Evolutionary conservation across 2,113 vertebrate species (phyloP).

Genomic region (Chrysemys picta): DNA sequence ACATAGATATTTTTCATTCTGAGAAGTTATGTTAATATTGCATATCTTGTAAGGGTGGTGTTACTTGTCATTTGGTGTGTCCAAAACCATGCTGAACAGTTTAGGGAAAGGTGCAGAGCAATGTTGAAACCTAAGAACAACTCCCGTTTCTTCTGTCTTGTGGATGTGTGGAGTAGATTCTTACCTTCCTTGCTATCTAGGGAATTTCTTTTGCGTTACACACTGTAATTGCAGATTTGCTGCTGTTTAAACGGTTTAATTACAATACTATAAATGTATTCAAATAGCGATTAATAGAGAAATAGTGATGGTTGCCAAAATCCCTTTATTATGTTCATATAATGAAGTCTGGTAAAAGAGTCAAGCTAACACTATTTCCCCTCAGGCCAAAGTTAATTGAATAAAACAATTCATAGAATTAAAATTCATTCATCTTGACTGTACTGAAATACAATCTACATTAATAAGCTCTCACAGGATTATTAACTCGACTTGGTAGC

Average conservation of each 20-base stretch:
- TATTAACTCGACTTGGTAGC: not conserved
- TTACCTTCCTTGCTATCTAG: not conserved
- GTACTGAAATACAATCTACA: not conserved
- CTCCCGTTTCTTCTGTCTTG: not conserved
- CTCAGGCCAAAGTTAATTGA: not conserved
- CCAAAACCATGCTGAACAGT: not conserved
- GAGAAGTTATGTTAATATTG: accelerated
- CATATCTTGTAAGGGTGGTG: accelerated
- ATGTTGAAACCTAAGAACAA: not conserved
- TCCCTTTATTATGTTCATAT: not conserved
- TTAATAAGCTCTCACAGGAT: not conserved
- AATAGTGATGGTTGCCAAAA: accelerated
- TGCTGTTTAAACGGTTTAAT: not conserved
- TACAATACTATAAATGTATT: not conserved
- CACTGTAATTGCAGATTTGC: not conserved
- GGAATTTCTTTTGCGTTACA: not conserved
- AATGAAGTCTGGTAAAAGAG: not conserved
- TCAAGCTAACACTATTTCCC: not conserved
- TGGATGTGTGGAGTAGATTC: not conserved
- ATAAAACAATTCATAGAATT: not conserved
- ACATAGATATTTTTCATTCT: not conserved
- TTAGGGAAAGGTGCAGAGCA: not conserved
- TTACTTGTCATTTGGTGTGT: not conserved
- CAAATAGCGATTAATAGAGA: accelerated
- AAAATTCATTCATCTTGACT: not conserved